A percentile compares a stretch with the other conserved stretches of the same genome.
These are phyloP conservation scores for Lichenostomus cassidix DNA, from an alignment of 2,113 vertebrate genomes.

Conservation along the genomic window DNA sequence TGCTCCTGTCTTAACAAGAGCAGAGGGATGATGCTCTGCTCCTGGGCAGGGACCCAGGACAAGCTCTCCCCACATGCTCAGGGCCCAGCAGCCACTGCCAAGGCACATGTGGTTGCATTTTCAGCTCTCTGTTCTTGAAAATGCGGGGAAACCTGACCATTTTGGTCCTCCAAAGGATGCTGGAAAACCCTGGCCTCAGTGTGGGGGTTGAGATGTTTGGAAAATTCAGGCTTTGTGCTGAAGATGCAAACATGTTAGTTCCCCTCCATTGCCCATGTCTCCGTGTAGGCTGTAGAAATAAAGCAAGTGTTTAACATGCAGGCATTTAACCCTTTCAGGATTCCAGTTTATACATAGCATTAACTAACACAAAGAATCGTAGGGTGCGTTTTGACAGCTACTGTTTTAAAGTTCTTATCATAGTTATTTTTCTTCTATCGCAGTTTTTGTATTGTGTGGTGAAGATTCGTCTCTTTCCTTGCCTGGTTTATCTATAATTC, in stretches of 20 bases:
- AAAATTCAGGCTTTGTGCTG: slow-evolving; percentile 13
- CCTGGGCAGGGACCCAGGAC: too few relatives aligned
- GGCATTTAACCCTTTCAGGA: slow-evolving; percentile 39
- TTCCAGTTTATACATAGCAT: background rate
- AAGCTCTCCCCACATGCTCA: background rate
- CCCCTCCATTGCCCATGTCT: background rate
- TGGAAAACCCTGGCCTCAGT: background rate
- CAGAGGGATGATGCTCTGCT: rapidly evolving
- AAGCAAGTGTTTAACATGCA: slow-evolving; percentile 14
- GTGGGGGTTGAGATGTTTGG: background rate
- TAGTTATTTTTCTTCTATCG: slow-evolving; percentile 47
- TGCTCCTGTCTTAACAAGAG: background rate
- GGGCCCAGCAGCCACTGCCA: background rate
- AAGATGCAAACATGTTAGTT: slow-evolving; percentile 27
- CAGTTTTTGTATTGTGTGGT: slow-evolving; percentile 27
- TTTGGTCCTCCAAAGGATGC: background rate
- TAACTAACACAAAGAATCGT: background rate
- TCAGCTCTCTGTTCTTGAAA: background rate
- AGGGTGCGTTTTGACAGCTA: background rate
- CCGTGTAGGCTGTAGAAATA: slow-evolving; percentile 33
- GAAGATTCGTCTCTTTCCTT: slow-evolving; percentile 45
- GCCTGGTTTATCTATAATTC: slow-evolving; percentile 73
- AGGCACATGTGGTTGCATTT: background rate
- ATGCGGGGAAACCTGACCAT: background rate
- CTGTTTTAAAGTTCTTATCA: slow-evolving; percentile 65